These are phyloP conservation scores for Pterocles burchelli DNA, from an alignment of 2,113 vertebrate genomes.

Conservation along the genomic window DNA sequence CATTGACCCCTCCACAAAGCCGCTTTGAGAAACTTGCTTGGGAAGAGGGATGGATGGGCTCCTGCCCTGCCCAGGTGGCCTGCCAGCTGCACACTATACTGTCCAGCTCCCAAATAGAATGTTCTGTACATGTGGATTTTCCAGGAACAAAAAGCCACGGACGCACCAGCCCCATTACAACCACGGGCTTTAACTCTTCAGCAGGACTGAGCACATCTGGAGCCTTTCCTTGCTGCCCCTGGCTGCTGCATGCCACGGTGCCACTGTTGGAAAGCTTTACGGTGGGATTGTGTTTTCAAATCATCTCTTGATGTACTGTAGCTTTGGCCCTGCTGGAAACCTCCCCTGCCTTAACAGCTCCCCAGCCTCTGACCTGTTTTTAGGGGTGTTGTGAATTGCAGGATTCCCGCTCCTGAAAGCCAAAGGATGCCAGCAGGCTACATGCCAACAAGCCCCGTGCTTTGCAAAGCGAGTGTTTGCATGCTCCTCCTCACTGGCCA, in stretches of 20 bases:
- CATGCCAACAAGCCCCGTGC: accelerated
- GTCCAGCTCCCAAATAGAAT: background rate
- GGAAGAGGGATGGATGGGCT: background rate
- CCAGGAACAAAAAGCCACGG: background rate
- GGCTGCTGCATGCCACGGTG: accelerated
- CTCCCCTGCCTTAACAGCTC: background rate
- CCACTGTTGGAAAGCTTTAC: accelerated
- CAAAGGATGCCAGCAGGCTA: background rate
- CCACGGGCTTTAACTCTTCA: accelerated
- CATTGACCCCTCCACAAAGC: background rate
- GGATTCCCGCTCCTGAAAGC: background rate
- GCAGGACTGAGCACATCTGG: accelerated
- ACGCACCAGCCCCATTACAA: background rate
- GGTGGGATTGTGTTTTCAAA: background rate
- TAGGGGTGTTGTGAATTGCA: background rate
- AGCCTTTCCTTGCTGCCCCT: background rate
- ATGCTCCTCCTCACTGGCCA: accelerated
- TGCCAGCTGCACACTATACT: accelerated
- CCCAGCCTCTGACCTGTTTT: background rate
- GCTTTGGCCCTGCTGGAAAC: background rate
- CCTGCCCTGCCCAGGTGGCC: background rate
- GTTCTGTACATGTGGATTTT: background rate
- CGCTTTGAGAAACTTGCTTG: background rate
- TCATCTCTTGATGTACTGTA: accelerated
- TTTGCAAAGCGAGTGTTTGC: background rate